A percentile compares a stretch with the other conserved stretches of the same genome.
These are phyloP conservation scores for Aethes cnicana DNA, from an alignment of 2,888 invertebrate species.

Conservation along the genomic window DNA sequence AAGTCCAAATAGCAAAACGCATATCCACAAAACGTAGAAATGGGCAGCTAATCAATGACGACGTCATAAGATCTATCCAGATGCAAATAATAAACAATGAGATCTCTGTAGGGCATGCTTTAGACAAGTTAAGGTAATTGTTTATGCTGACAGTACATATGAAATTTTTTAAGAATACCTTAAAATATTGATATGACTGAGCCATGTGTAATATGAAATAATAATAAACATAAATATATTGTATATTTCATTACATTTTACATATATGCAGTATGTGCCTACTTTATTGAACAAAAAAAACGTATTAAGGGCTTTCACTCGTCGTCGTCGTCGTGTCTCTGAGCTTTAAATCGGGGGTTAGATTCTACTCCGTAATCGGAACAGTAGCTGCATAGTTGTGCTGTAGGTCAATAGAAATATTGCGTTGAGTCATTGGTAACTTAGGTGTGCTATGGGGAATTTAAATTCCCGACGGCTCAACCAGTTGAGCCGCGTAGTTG, in stretches of 20 bases:
- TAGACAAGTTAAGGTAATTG: constrained; percentile 8
- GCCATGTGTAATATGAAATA: too few species aligned
- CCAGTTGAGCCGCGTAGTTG: too few species aligned
- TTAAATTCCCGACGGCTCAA: too few species aligned
- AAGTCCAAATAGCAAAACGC: constrained; percentile 25
- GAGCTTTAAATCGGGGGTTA: not conserved
- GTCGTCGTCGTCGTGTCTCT: not conserved
- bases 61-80: constrained; percentile 24
- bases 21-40: constrained; percentile 22
- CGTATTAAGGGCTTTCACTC: not conserved
- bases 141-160: not conserved
- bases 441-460: too few species aligned
- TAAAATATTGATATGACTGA: too few species aligned
- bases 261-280: too few species aligned
- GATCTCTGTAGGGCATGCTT: constrained; percentile 18
- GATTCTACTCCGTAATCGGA: not conserved
- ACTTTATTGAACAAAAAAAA: not conserved
- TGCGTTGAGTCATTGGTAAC: too few species aligned
- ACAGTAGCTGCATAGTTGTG: too few species aligned
- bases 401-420: too few species aligned
- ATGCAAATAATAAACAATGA: constrained; percentile 20
- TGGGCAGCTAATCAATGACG: constrained; percentile 14
- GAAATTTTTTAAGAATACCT: not conserved
- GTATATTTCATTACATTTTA: too few species aligned
- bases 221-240: too few species aligned